Percentiles rank a stretch among this genome's conserved stretches.
These are phyloP conservation scores for Pseudomyrmex sp. DNA, from an alignment of 1,140 invertebrate species.

Conservation along the genomic window DNA sequence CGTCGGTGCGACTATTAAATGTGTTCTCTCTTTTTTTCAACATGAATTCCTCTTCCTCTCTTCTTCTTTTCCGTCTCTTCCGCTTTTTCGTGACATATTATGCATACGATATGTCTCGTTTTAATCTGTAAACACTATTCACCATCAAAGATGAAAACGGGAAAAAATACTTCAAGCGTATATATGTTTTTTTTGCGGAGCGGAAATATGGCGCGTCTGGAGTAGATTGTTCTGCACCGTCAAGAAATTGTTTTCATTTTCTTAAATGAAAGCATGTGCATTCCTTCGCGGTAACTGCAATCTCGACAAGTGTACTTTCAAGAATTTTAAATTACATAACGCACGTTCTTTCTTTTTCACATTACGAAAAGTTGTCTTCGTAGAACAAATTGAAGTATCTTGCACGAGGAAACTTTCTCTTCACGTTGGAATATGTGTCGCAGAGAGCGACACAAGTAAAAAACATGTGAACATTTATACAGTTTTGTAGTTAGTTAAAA, in stretches of 20 bases:
- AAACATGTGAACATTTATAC: not conserved
- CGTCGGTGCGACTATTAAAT: conserved; percentile 19
- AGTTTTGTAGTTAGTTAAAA: too few species aligned
- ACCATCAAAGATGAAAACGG: not conserved
- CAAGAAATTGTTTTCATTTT: conserved; percentile 55
- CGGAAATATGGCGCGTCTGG: conserved; percentile 15
- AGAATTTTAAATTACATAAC: conserved; percentile 43
- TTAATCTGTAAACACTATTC: conserved; percentile 53
- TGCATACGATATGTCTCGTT: conserved; percentile 10
- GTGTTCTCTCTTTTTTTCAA: not conserved
- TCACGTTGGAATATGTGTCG: not conserved
- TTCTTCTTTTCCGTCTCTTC: not conserved
- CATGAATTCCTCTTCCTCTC: not conserved
- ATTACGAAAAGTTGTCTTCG: conserved; percentile 24
- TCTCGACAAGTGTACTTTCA: conserved; percentile 30
- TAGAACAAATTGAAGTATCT: conserved; percentile 18
- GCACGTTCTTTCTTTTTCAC: not conserved
- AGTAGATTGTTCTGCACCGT: conserved; percentile 38
- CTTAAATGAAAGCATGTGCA: conserved; percentile 48
- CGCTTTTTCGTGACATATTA: not conserved
- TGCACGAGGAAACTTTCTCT: conserved; percentile 1
- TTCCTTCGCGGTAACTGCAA: conserved; percentile 41
- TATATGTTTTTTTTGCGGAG: not conserved
- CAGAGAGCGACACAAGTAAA: not conserved
- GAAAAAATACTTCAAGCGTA: conserved; percentile 9